A percentile compares a stretch with the other conserved stretches of the same genome.
Evolutionary conservation across 2,797 vertebrate genomes (phyloP).

Genomic region (Lacerta bilineata): DNA sequence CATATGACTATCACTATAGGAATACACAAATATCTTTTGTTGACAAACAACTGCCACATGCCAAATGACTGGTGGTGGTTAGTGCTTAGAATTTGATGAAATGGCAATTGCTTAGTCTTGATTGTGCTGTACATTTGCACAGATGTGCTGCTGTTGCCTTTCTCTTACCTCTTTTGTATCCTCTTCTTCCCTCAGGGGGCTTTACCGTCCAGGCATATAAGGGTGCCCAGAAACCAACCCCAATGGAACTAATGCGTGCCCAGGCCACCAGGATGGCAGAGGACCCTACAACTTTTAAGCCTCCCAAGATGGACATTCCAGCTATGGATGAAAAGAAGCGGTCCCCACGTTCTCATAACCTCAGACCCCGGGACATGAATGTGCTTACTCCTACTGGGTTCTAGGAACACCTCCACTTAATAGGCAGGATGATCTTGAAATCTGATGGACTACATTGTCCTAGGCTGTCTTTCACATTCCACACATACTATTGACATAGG

Average conservation of each 20-base stretch:
- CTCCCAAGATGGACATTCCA: slow-evolving; percentile 92
- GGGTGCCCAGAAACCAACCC: slow-evolving; percentile 91
- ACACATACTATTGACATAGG: slow-evolving; percentile 59
- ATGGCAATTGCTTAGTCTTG: not conserved
- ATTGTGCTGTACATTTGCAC: not conserved
- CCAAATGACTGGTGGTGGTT: not conserved
- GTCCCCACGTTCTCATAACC: slow-evolving; percentile 85
- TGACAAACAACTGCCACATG: not conserved
- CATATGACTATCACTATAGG: not conserved
- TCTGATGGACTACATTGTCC: slow-evolving; percentile 20
- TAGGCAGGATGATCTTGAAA: slow-evolving; percentile 35
- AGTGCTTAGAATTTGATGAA: not conserved
- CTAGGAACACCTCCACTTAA: slow-evolving; percentile 73
- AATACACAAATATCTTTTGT: not conserved
- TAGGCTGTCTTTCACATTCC: slow-evolving; percentile 41
- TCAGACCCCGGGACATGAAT: slow-evolving; percentile 93
- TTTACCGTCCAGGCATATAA: slow-evolving; percentile 91
- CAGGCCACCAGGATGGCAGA: slow-evolving; percentile 86
- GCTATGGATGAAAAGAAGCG: slow-evolving; percentile 83
- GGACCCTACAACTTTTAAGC: slow-evolving; percentile 78
- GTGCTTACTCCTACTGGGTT: slow-evolving; percentile 94
- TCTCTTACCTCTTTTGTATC: slow-evolving; percentile 34
- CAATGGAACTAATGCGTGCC: slow-evolving; percentile 93
- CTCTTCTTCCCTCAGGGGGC: slow-evolving; percentile 79
- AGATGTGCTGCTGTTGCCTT: not conserved